Percentiles rank a stretch among this genome's conserved stretches.
These are phyloP conservation scores for Argynnis bischoffii DNA, from an alignment of 2,888 invertebrate genomes.

Conservation along the genomic window DNA sequence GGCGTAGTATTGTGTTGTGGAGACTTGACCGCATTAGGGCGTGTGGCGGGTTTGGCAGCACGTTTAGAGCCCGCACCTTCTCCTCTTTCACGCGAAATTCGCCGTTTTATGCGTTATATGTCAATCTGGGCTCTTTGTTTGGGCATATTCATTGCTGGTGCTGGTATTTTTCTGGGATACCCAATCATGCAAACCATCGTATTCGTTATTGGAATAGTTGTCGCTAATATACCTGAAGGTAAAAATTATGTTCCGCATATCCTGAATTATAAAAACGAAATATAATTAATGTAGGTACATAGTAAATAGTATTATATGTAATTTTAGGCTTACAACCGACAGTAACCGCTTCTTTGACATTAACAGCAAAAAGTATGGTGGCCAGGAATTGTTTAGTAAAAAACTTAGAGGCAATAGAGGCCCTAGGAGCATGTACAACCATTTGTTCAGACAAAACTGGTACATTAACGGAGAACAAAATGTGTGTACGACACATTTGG, in stretches of 20 bases:
- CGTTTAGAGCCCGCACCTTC: conserved; percentile 96
- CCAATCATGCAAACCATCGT: conserved; percentile 99
- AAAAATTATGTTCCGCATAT: neutral
- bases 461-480: conserved; percentile 98
- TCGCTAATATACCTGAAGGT: conserved; percentile 99
- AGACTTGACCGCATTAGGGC: conserved; percentile 90
- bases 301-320: neutral
- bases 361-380: conserved; percentile 99
- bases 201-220: conserved; percentile 98
- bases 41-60: conserved; percentile 95
- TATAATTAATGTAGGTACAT: neutral
- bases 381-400: conserved; percentile 98
- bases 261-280: neutral
- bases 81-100: conserved; percentile 97
- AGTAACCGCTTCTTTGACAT: conserved; percentile 97
- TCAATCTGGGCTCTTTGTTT: conserved; percentile 95
- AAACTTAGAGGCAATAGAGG: conserved; percentile 99
- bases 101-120: conserved; percentile 97
- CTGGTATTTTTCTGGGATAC: conserved; percentile 96
- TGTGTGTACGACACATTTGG: conserved; percentile 99
- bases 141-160: conserved; percentile 96
- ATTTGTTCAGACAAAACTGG: conserved; percentile 99
- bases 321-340: conserved; percentile 93
- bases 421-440: conserved; percentile 97
- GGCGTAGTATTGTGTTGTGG: conserved; percentile 93